Conservation (phyloP, 2,113 vertebrate genomes). For the Ellobius talpinus region DNA sequence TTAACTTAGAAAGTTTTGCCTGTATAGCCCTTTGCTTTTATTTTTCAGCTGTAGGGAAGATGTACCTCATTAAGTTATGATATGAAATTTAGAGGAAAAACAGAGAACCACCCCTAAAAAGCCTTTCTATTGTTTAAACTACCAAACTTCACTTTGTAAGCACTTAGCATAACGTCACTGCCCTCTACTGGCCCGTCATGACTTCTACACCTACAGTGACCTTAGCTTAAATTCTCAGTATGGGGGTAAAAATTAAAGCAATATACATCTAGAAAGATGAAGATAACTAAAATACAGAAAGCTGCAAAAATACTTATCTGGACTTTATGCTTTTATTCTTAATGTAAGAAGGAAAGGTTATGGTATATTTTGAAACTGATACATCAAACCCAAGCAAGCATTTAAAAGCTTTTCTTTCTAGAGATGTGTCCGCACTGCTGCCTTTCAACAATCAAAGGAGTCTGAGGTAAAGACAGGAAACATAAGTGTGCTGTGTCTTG, state of each 20-base stretch:
- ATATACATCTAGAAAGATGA: background rate
- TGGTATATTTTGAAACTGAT: background rate
- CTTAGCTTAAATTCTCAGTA: conserved; percentile 1
- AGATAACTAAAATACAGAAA: background rate
- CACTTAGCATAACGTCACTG: conserved; percentile 74
- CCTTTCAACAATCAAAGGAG: background rate
- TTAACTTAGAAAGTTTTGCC: conserved; percentile 25
- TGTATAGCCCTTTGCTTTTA: conserved; percentile 10
- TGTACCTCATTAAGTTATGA: conserved; percentile 40
- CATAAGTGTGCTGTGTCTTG: conserved; percentile 43
- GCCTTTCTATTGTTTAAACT: conserved; percentile 70
- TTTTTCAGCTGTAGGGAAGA: conserved; percentile 29
- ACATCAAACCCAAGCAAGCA: conserved; percentile 3
- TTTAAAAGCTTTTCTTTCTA: conserved; percentile 18
- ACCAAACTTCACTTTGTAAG: background rate
- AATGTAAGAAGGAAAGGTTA: background rate
- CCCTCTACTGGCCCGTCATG: conserved; percentile 81
- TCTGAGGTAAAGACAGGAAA: conserved; percentile 38
- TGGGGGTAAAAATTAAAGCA: background rate
- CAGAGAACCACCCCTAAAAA: conserved; percentile 13
- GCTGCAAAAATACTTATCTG: background rate
- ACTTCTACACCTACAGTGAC: conserved; percentile 48
- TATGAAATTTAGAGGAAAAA: conserved; percentile 66
- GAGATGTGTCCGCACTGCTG: background rate
- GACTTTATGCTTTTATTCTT: background rate